These are phyloP conservation scores for Pleuronectes platessa DNA, from an alignment of 2,113 vertebrate species.

Conservation along the genomic window DNA sequence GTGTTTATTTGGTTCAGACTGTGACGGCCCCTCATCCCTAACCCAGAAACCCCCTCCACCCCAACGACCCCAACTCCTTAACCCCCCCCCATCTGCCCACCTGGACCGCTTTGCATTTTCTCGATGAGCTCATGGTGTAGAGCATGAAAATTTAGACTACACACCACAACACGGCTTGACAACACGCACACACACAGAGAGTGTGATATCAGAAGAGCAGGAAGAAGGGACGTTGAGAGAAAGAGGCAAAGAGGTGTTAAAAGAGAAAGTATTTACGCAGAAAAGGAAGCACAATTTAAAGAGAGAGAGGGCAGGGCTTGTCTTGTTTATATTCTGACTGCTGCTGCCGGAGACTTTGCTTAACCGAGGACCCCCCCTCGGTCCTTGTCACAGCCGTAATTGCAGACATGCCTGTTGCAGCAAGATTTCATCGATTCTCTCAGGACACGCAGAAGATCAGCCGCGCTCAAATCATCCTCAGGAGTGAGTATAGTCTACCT, in stretches of 20 bases:
- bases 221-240: not conserved
- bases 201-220: not conserved
- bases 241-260: not conserved
- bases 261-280: not conserved
- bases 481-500: slow-evolving; percentile 72
- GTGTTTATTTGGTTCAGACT: slow-evolving; percentile 53
- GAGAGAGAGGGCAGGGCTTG: not conserved
- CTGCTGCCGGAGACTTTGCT: not conserved
- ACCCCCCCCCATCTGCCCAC: not conserved
- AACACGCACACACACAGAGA: slow-evolving; percentile 1
- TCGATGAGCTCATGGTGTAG: slow-evolving; percentile 50
- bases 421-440: slow-evolving; percentile 47
- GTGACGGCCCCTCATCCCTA: slow-evolving; percentile 13
- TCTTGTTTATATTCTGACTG: not conserved
- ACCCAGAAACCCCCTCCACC: not conserved
- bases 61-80: not conserved
- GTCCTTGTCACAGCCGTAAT: slow-evolving; percentile 25
- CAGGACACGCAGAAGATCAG: slow-evolving; percentile 73
- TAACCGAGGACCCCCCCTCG: not conserved
- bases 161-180: slow-evolving; percentile 15
- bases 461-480: slow-evolving; percentile 73
- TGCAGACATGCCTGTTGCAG: slow-evolving; percentile 67
- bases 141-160: slow-evolving; percentile 17
- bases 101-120: not conserved
- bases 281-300: not conserved